Percentiles rank a stretch among this genome's conserved stretches.
Conservation (phyloP, 1,140 invertebrate genomes). For the Armadillidium nasatum region DNA sequence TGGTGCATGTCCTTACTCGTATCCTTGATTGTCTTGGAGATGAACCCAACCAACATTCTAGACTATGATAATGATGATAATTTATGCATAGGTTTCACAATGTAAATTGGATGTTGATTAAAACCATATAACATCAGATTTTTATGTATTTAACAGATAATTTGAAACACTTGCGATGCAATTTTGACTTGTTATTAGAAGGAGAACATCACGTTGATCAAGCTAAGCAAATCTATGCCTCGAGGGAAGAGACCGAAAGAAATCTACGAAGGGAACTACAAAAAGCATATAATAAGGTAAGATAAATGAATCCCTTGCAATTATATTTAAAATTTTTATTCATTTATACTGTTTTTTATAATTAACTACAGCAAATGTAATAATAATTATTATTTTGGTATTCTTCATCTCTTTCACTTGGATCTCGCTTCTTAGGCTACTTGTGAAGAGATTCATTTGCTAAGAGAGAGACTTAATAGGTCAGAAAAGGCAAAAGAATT, state of each 20-base stretch:
- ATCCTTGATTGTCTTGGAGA: no score
- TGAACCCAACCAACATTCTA: no score
- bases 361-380: no score
- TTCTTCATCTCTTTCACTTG: no score
- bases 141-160: neutral
- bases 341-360: no score
- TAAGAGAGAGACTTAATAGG: neutral
- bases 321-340: neutral
- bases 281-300: neutral
- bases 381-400: no score
- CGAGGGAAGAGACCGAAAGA: neutral
- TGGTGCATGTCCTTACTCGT: no score
- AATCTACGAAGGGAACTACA: neutral
- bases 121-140: no score
- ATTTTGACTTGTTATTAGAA: neutral
- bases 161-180: neutral
- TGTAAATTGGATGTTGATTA: no score
- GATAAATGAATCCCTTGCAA: no score
- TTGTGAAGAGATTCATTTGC: conserved; percentile 1
- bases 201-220: neutral
- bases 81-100: no score
- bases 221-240: neutral
- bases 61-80: no score
- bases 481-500: neutral
- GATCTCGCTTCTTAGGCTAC: neutral